Percentiles rank a stretch among this genome's conserved stretches.
These are phyloP conservation scores for Gasteruption jaculator DNA, from an alignment of 2,888 invertebrate species.

Conservation along the genomic window DNA sequence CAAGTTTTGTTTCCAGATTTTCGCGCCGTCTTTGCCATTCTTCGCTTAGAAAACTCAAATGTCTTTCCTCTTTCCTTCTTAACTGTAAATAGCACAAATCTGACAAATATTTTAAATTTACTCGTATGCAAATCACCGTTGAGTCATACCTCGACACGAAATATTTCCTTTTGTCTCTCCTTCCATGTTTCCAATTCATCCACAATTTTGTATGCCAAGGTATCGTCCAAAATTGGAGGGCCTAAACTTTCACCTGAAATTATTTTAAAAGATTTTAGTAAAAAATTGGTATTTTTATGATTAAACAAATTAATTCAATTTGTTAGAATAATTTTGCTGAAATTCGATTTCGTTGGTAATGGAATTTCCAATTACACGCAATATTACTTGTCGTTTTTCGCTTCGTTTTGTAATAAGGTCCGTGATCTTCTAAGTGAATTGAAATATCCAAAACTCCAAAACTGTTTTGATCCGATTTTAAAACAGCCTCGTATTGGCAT, in stretches of 20 bases:
- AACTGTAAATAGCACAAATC: slow-evolving; percentile 45
- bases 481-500: slow-evolving; percentile 33
- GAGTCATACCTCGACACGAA: slow-evolving; percentile 56
- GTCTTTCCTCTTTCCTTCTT: slow-evolving; percentile 58
- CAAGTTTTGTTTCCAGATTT: slow-evolving; percentile 58
- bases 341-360: too few species aligned
- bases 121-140: slow-evolving; percentile 1
- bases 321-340: too few species aligned
- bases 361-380: not conserved
- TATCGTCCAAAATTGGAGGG: slow-evolving; percentile 43
- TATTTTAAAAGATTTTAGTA: too few species aligned
- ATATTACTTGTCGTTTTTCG: slow-evolving; percentile 29
- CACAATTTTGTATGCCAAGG: slow-evolving; percentile 56
- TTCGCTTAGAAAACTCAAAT: slow-evolving; percentile 53
- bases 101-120: not conserved
- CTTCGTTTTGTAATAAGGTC: slow-evolving; percentile 35
- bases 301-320: not conserved
- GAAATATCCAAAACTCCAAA: slow-evolving; percentile 36
- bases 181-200: slow-evolving; percentile 73
- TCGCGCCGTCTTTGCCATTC: slow-evolving; percentile 59
- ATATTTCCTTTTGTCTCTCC: slow-evolving; percentile 62
- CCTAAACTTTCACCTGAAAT: slow-evolving; percentile 40
- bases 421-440: slow-evolving; percentile 40
- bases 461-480: slow-evolving; percentile 27
- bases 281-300: not conserved